phyloP scores from a whole-genome alignment of 2,113 vertebrate genomes.

The Boleophthalmus pectinirostris region DNA sequence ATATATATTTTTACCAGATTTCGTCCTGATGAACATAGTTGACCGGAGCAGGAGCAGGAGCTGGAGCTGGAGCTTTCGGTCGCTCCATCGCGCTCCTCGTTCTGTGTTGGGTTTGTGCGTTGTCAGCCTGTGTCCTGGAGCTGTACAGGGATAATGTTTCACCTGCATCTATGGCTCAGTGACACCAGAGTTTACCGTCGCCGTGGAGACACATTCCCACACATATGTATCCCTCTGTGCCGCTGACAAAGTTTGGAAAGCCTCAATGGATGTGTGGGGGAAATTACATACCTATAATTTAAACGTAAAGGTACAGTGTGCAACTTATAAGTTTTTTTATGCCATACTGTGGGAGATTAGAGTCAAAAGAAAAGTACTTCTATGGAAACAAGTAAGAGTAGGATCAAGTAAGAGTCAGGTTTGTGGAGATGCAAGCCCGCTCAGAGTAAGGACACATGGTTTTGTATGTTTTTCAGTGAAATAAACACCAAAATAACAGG shows the following conservation, averaged over 20 bases:
- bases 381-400: too few species aligned
- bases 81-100: constrained; percentile 52
- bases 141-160: constrained; percentile 46
- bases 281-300: neutral
- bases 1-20: constrained; percentile 64
- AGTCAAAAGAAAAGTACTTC: too few species aligned
- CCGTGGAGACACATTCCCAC: constrained; percentile 46
- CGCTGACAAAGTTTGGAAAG: neutral
- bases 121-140: constrained; percentile 11
- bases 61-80: constrained; percentile 18
- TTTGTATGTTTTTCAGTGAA: too few species aligned
- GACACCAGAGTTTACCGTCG: constrained; percentile 59
- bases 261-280: neutral
- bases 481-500: too few species aligned
- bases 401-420: too few species aligned
- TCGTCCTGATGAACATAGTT: constrained; percentile 69
- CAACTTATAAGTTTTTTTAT: too few species aligned
- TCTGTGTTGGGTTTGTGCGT: neutral
- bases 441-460: too few species aligned
- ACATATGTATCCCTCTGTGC: constrained; percentile 22
- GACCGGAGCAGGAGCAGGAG: constrained; percentile 21
- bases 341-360: too few species aligned
- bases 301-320: too few species aligned
- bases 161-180: constrained; percentile 49
- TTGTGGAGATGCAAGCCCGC: too few species aligned